Evolutionary conservation across 2,888 invertebrate species (phyloP), one percentile per base, ranked within the genome.

Genomic region (Galeopsomyia nigrocyanea): DNA sequence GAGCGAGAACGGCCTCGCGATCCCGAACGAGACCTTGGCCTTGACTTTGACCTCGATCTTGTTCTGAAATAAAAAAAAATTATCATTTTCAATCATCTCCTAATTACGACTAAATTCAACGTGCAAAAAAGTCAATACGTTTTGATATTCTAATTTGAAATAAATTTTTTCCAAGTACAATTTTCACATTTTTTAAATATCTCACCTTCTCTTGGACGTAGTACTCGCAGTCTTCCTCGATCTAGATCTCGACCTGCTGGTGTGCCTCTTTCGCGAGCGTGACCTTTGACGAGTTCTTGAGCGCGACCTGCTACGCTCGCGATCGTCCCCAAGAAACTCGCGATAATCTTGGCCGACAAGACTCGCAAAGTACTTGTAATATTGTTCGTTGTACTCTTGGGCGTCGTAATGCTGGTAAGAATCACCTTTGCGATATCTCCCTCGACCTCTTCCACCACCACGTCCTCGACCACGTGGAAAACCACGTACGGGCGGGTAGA

Each of bases 311-410:
- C 77, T 82, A 60, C 82, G 78, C 3, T 80, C 81, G 56, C 80
- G 82, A 66, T 81, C 87, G 78, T 77, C 87, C 63, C 88, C 88
- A 77, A 89, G 88, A 76, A 88, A 87, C 76, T 86, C 88, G 69
- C 89, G 89, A 22, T 87, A 86, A 64, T 90, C 89, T 55, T 89
- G 87, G 58, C 90, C 89, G 0, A 90, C 87, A 49, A 92, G 86
- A 79, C 89, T 90, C 63, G 90, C 89, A 77, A 91, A 91, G 74
- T 92, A 91, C 78, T 90, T 90, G 76, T 87, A 87, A 78, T 89
- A 88, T 76, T 88, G 87, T 51, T 88, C 87, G 75, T 88, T 84
- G 68, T 87, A 86, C 19, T 88, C 79, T 77, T 86, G 83, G 2
- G 84, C 85, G 79, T 84, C 84, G 69, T 83, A 84, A 1, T 81